Evolutionary conservation across 2,888 invertebrate genomes (phyloP).

Genomic region (Amiota minor): DNA sequence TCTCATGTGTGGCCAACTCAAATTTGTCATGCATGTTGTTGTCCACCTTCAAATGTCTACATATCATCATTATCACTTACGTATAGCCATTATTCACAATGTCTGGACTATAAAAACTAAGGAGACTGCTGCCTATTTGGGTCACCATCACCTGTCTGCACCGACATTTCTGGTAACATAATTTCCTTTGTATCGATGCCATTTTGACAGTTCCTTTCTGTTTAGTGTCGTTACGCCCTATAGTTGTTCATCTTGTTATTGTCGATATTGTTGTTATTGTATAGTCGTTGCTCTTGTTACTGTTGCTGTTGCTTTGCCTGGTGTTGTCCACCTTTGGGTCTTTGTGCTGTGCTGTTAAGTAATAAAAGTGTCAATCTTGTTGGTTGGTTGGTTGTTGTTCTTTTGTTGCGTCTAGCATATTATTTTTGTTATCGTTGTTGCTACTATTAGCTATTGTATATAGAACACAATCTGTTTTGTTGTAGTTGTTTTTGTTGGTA

Average conservation of each 20-base stretch:
- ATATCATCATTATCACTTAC: not conserved
- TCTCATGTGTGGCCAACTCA: too few species aligned
- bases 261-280: too few species aligned
- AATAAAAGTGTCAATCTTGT: slow-evolving; percentile 25
- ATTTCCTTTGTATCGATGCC: not conserved
- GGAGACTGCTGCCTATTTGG: too few species aligned
- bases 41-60: too few species aligned
- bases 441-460: not conserved
- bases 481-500: not conserved
- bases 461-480: not conserved
- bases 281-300: too few species aligned
- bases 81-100: not conserved
- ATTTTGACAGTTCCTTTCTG: not conserved
- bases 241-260: too few species aligned
- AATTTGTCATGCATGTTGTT: too few species aligned
- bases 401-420: not conserved
- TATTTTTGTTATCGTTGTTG: not conserved
- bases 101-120: not conserved
- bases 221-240: slow-evolving; percentile 9
- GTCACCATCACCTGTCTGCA: not conserved
- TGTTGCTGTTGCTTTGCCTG: too few species aligned
- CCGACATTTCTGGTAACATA: not conserved
- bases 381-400: slow-evolving; percentile 5
- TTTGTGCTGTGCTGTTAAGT: slow-evolving; percentile 10
- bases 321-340: not conserved